Base-by-base conservation (phyloP, 1,140 invertebrate genomes). In the Augochlora pura region DNA sequence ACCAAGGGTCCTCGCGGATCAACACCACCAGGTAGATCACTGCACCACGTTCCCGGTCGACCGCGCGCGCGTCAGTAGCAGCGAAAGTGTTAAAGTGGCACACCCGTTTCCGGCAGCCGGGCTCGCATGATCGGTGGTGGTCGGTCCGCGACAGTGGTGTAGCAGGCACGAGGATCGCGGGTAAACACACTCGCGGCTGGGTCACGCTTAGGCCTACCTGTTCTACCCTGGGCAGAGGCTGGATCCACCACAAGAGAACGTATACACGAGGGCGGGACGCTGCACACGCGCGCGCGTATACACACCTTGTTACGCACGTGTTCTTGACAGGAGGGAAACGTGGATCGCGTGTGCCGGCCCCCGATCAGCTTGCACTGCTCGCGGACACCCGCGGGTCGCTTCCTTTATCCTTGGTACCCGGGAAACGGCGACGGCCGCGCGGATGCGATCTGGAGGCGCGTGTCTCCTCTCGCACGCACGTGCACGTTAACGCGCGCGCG, bases 271-370 rank as follows among this genome's bases (percentile, higher is more conserved):
- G 25, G 23, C 25, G 3, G 49, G 38, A 23, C 21, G 64, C 54
- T 25, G 54, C 27, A 64, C 79, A 83, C 83, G 75, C 79, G 80
- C 84, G 64, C 77, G 64, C 70, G 59, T 57, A 82, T 85, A 86
- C 84, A 85, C 83, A 85, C 80, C 84, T 85, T 54, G 21, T 54
- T 32, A 54, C 49, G 83, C 77, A 81, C 79, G 83, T 85, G 84
- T 71, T 54, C 49, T 81, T 85, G 80, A 66, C 84, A 60, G 74
- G 57, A 69, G 42, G 39, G 62, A 38, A 67, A 60, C 57, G 78
- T 27, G 10, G 21, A 27, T 46, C 8, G 46, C 72, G 60, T 57
- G 14, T 65, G 21, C 25, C 38, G 25, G 49, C 42, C 49, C 49
- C 6, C 65, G 65, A 49, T 67, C 65, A 4, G 12, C 65, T 67